Percentiles rank a stretch among this genome's conserved stretches.
Evolutionary conservation across 1,140 invertebrate genomes (phyloP).

Genomic region (Stegodyphus mimosarum): DNA sequence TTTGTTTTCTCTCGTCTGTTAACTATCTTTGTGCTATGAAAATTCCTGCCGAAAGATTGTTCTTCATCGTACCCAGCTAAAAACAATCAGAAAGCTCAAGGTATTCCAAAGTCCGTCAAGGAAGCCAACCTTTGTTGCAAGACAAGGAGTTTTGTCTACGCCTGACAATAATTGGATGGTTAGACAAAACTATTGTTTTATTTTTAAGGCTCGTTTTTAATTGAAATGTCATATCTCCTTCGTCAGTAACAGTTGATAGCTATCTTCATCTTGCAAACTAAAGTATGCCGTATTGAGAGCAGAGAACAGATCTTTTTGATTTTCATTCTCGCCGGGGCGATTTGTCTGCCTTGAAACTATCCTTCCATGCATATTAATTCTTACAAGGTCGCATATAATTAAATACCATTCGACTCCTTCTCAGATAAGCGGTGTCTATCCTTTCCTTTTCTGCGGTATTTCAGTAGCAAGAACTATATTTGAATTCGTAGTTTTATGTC

Average conservation of each 20-base stretch:
- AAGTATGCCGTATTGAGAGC: not conserved
- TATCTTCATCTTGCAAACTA: not conserved
- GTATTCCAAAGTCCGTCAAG: not conserved
- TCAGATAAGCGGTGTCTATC: not conserved
- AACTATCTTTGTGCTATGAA: constrained; percentile 3
- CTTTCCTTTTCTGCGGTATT: not conserved
- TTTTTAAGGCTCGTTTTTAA: not conserved
- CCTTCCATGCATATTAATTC: constrained; percentile 17
- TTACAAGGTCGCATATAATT: constrained; percentile 4
- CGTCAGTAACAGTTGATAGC: not conserved
- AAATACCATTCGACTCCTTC: constrained; percentile 10
- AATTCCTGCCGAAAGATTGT: not conserved
- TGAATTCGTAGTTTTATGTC: too few relatives aligned
- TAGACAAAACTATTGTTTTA: constrained; percentile 18
- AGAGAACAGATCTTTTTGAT: constrained; percentile 7
- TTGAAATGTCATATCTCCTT: not conserved
- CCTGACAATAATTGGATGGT: constrained; percentile 37
- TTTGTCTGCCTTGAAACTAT: constrained; percentile 24
- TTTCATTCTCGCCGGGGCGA: not conserved
- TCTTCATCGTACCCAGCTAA: not conserved
- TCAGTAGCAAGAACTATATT: not conserved
- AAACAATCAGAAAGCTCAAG: constrained; percentile 6
- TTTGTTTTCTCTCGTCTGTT: not conserved
- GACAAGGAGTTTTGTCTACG: constrained; percentile 15
- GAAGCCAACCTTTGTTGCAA: constrained; percentile 23